Percentiles rank a stretch among this genome's conserved stretches.
Conservation (phyloP, 2,797 vertebrate species). For the Anomalospiza imberbis region DNA sequence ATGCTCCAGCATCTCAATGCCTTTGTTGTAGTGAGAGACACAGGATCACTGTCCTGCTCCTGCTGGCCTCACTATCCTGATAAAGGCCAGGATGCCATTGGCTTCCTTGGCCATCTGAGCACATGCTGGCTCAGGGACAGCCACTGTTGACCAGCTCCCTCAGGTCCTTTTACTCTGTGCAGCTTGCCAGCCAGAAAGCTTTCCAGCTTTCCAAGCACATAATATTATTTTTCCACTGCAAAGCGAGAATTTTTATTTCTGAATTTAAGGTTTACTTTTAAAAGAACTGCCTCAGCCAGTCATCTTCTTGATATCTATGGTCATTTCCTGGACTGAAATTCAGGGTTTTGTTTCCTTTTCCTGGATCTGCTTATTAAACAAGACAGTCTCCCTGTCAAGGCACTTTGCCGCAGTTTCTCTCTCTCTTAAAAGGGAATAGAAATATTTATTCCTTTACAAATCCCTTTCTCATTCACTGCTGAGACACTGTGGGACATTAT, state of each 20-base stretch:
- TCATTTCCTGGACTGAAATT: neutral
- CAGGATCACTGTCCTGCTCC: neutral
- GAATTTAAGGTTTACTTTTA: neutral
- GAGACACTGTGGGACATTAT: neutral
- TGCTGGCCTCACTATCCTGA: neutral
- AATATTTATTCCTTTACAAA: neutral
- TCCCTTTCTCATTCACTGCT: neutral
- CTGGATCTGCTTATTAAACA: neutral
- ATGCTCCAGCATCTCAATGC: fast-evolving
- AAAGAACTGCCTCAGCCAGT: neutral
- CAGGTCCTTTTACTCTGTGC: neutral
- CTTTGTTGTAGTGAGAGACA: neutral
- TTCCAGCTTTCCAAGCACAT: neutral
- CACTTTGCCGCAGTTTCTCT: neutral
- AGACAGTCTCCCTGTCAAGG: fast-evolving
- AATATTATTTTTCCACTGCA: neutral
- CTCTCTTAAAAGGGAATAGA: neutral
- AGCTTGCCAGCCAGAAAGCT: neutral
- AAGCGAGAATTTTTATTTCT: neutral
- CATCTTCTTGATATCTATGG: neutral
- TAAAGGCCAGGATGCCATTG: neutral
- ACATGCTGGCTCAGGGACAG: neutral
- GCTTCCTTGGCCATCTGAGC: neutral
- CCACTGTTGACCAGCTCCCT: too few relatives aligned
- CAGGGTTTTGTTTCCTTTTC: neutral